Percentiles rank a stretch among this genome's conserved stretches.
Evolutionary conservation across 2,113 vertebrate species (phyloP).

Genomic region (Hirundichthys speculiger): DNA sequence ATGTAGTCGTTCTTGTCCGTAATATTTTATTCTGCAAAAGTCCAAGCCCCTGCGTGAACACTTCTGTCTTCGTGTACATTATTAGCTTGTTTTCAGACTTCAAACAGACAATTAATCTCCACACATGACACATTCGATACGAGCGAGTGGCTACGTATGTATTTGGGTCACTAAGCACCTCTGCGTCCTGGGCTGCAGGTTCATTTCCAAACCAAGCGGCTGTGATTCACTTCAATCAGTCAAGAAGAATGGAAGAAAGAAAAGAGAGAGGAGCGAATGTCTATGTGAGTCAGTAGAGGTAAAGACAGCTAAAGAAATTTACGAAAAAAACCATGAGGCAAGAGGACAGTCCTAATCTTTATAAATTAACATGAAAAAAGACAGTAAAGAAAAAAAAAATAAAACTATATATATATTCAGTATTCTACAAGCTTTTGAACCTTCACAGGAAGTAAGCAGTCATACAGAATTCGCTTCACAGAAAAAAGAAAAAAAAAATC

Average conservation of each 20-base stretch:
- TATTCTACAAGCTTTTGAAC: no score
- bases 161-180: constrained; percentile 61
- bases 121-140: constrained; percentile 28
- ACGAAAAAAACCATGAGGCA: constrained; percentile 9
- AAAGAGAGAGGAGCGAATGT: no score
- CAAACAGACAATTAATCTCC: constrained; percentile 56
- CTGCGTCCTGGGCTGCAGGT: constrained; percentile 31
- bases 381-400: no score
- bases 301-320: constrained; percentile 12
- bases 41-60: background rate
- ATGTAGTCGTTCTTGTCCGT: background rate
- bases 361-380: no score
- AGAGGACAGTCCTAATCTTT: background rate
- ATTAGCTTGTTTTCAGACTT: background rate
- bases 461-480: no score
- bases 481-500: no score
- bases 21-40: background rate
- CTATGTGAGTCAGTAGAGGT: background rate
- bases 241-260: background rate
- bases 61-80: constrained; percentile 9
- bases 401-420: no score
- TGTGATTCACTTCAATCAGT: background rate
- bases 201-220: constrained; percentile 64
- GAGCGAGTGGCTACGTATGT: constrained; percentile 14
- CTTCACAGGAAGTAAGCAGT: no score